Conservation (phyloP, 2,888 invertebrate genomes). For the Exephanes ischioxanthus region DNA sequence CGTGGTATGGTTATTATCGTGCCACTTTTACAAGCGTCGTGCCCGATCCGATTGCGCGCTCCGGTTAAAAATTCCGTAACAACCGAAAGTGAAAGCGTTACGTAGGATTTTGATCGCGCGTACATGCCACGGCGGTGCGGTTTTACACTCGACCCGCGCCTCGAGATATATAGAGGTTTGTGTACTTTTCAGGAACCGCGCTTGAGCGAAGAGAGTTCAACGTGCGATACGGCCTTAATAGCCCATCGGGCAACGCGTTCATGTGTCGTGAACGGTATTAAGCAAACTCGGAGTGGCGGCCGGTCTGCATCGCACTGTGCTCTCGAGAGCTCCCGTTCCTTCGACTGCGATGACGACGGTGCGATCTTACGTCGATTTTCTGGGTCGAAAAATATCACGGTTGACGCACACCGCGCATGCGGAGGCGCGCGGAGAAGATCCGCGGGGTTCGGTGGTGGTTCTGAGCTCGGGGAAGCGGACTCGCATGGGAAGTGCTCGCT, state of each 20-base stretch:
- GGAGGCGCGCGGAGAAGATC: not conserved
- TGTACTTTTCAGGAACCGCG: slow-evolving; percentile 59
- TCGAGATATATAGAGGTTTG: slow-evolving; percentile 6
- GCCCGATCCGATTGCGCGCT: slow-evolving; percentile 14
- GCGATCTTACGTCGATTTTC: slow-evolving; percentile 52
- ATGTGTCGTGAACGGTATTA: slow-evolving; percentile 59
- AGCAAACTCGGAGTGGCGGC: slow-evolving; percentile 41
- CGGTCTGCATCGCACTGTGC: slow-evolving; percentile 7
- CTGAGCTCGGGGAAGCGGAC: not conserved
- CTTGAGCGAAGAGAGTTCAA: slow-evolving; percentile 62
- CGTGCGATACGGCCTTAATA: slow-evolving; percentile 67
- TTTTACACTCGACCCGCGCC: not conserved
- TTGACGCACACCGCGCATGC: not conserved
- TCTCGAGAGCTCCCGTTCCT: slow-evolving; percentile 52
- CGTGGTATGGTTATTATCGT: not conserved
- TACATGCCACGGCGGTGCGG: slow-evolving; percentile 12
- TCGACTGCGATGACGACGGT: slow-evolving; percentile 46
- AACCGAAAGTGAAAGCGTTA: slow-evolving; percentile 52
- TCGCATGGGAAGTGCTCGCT: not conserved
- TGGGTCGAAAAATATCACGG: slow-evolving; percentile 54
- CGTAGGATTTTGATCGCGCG: slow-evolving; percentile 40
- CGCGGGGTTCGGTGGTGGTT: not conserved
- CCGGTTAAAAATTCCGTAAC: slow-evolving; percentile 26
- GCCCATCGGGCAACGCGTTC: slow-evolving; percentile 64
- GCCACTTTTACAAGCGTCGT: slow-evolving; percentile 2